phyloP scores from a whole-genome alignment of 1,140 invertebrate species.

The Acyrthosiphon pisum region DNA sequence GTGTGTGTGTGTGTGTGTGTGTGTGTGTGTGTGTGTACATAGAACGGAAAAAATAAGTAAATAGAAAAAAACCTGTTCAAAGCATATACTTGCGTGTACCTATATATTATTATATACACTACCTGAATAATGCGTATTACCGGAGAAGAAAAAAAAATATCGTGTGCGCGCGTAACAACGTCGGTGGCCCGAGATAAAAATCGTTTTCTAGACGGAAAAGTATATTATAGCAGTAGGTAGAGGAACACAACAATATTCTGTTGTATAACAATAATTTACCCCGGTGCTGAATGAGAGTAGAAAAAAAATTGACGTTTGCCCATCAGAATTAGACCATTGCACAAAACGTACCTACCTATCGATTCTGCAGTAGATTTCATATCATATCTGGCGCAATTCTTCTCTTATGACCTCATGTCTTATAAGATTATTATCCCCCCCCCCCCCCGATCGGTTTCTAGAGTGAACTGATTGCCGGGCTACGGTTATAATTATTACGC shows the following conservation, averaged over 20 bases:
- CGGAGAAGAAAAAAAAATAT: constrained; percentile 37
- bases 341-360: background rate
- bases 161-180: constrained; percentile 46
- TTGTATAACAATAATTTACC: constrained; percentile 27
- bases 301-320: constrained; percentile 20
- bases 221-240: background rate
- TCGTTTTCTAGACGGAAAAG: constrained; percentile 27
- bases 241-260: background rate
- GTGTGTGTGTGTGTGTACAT: background rate
- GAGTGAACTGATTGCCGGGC: background rate
- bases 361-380: background rate
- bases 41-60: constrained; percentile 13
- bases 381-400: constrained; percentile 26
- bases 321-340: constrained; percentile 32
- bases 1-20: background rate
- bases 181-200: constrained; percentile 54
- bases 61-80: constrained; percentile 48
- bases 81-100: background rate
- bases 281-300: background rate
- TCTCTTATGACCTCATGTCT: background rate
- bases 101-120: background rate
- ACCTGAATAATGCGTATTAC: constrained; percentile 20
- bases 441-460: background rate
- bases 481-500: constrained; percentile 9
- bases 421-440: background rate